Evolutionary conservation across 2,797 vertebrate species (phyloP).

Genomic region (Spinibarbus caldwelli): DNA sequence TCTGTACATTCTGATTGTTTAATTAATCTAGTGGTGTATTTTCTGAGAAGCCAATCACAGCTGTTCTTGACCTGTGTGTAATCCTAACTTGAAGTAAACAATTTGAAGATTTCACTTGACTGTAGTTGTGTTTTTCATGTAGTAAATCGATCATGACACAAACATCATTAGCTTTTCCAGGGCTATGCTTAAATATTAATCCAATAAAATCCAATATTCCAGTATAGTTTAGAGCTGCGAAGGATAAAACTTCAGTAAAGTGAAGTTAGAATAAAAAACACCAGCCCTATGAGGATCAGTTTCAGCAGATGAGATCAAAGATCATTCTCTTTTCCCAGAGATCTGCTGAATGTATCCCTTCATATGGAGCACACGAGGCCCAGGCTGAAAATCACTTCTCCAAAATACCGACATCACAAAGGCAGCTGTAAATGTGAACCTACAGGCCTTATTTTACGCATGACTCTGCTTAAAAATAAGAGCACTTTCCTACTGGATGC

Average conservation of each 20-base stretch:
- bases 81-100: slow-evolving; percentile 34
- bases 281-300: not conserved
- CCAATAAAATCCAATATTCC: not conserved
- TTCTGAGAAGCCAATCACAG: not conserved
- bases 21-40: slow-evolving; percentile 16
- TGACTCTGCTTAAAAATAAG: not conserved
- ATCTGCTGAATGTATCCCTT: not conserved
- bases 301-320: not conserved
- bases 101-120: slow-evolving; percentile 1
- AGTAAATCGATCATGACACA: not conserved
- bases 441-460: not conserved
- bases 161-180: not conserved
- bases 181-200: not conserved
- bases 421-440: slow-evolving; percentile 7
- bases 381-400: not conserved
- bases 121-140: not conserved
- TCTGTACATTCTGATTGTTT: slow-evolving; percentile 29
- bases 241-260: not conserved
- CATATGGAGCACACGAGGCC: not conserved
- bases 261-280: not conserved
- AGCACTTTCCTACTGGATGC: not conserved
- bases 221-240: not conserved
- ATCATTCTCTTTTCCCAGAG: not conserved
- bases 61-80: slow-evolving; percentile 11
- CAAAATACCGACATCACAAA: not conserved